Conservation (phyloP, 2,113 vertebrate species). For the Ceyx margarethae region DNA sequence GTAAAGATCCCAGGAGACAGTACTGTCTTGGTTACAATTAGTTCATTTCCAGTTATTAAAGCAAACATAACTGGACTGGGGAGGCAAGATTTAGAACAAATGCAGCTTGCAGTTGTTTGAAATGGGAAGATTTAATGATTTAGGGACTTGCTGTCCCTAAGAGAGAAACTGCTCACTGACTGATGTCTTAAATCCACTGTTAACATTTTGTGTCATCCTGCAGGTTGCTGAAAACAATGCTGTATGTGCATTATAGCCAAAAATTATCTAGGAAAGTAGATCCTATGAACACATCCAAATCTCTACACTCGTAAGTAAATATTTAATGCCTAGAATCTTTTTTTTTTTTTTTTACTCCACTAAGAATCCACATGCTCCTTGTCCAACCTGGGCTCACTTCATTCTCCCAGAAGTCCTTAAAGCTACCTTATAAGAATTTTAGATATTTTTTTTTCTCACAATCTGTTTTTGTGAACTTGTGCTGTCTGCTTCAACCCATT, state of each 20-base stretch:
- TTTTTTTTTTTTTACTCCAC: background rate
- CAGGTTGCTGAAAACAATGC: background rate
- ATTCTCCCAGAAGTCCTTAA: background rate
- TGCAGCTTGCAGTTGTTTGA: background rate
- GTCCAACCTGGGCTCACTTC: background rate
- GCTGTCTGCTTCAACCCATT: background rate
- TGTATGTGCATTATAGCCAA: background rate
- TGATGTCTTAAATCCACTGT: background rate
- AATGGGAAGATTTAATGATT: background rate
- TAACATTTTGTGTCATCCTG: background rate
- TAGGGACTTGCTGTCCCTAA: background rate
- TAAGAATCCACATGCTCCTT: background rate
- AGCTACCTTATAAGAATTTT: background rate
- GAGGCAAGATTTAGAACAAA: background rate
- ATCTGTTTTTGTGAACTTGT: conserved; percentile 9
- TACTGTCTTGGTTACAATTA: background rate
- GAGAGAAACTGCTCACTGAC: background rate
- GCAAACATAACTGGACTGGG: background rate
- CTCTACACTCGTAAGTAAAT: background rate
- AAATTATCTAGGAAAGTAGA: background rate
- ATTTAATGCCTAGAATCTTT: background rate
- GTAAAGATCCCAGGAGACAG: background rate
- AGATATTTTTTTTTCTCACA: background rate
- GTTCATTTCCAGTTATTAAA: background rate
- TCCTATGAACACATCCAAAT: background rate